Conservation (phyloP, 2,888 invertebrate genomes). For the Dryobotodes eremita region DNA sequence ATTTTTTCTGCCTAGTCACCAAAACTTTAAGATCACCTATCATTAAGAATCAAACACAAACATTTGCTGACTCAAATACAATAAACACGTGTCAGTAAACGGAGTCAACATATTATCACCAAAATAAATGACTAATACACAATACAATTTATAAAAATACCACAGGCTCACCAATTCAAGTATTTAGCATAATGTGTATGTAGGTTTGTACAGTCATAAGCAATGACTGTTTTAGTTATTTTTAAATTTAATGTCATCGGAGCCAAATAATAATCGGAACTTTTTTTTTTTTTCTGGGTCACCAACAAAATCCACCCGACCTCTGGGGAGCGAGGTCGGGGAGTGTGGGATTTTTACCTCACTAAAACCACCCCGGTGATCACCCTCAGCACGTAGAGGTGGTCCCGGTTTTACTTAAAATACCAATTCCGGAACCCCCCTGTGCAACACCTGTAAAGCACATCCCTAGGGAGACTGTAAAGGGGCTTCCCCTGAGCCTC, state of each 20-base stretch:
- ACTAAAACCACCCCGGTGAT: too few species aligned
- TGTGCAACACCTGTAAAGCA: too few species aligned
- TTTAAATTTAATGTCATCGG: not conserved
- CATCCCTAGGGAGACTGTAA: too few species aligned
- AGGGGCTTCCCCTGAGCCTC: too few species aligned
- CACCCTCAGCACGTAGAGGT: too few species aligned
- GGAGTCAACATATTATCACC: not conserved
- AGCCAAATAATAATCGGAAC: too few species aligned
- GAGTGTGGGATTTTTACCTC: too few species aligned
- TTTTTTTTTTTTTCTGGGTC: too few species aligned
- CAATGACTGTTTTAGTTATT: conserved; percentile 24
- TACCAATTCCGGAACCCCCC: too few species aligned
- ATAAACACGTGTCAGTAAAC: not conserved
- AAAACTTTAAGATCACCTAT: not conserved
- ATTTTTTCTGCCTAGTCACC: not conserved
- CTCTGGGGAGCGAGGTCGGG: too few species aligned
- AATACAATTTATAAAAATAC: not conserved
- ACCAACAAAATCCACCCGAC: too few species aligned
- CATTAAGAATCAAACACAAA: not conserved
- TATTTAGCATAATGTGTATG: conserved; percentile 17
- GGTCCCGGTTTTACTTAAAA: too few species aligned
- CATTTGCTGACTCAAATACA: conserved; percentile 1
- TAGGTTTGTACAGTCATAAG: conserved; percentile 6
- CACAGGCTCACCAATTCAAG: not conserved
- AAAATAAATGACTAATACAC: conserved; percentile 28